Evolutionary conservation across 1,140 invertebrate genomes (phyloP), one percentile per base, ranked within the genome.

Genomic region (Dysdera silvatica): DNA sequence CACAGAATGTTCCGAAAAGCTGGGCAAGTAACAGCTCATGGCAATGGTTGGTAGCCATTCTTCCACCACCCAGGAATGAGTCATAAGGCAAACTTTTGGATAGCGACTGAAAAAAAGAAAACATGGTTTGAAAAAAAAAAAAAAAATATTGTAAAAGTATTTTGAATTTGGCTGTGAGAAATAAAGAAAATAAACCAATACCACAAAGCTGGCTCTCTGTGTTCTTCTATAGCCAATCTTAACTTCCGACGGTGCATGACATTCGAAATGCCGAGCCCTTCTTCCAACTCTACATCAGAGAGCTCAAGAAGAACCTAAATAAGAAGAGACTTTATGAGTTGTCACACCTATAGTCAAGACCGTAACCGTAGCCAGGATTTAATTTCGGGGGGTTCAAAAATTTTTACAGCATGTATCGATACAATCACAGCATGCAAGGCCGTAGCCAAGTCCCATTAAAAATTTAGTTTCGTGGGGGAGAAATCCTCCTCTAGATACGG

Each of bases 181-280:
- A 26, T 28, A 51, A 51, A 51, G 24, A 47, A 32, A 58, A 43
- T 10, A 37, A 8, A 10, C 24, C 32, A 71, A 72, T 69, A 77
- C 76, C 71, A 69, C 28, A 67, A 63, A 18, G 86, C 83, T 0
- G 91, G 90, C 65, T 91, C 83, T 49, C 91, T 75, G 62, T 92
- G 87, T 74, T 95, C 91, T 72, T 96, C 92, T 67, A 96, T 94
- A 23, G 92, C 91, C 63, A 96, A 80, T n/a, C 91, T 80, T 32
- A 96, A 77, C 73, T 95, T 96, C 77, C 93, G 91, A 64, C 89
- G 81, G 74, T 96, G 93, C 81, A 96, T 87, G 6, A 89, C 86
- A 80, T 94, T 91, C 12, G 82, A 82, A 53, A 95, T 86, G 7
- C 90, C 90, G 23, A 96, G 77, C 0, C 89, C 92, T 73, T 94